A percentile compares a stretch with the other conserved stretches of the same genome.
Conservation (phyloP, 2,888 invertebrate genomes). For the Scaptodrosophila latifasciaeformis region DNA sequence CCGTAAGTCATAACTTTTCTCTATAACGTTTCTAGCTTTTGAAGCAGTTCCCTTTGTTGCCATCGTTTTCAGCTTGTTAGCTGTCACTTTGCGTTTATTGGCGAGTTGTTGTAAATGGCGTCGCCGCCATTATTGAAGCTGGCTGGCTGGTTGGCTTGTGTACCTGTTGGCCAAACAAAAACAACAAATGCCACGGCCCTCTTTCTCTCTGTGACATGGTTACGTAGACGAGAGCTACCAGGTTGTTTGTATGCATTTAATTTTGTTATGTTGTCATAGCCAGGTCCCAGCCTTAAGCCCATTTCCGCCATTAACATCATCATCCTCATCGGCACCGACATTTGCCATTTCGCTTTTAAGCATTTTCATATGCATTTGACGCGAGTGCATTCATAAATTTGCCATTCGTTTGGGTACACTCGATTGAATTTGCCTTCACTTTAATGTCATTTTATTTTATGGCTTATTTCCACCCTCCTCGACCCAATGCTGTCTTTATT, state of each 20-base stretch:
- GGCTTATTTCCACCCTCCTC: not conserved
- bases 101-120: conserved; percentile 46
- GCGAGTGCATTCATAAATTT: conserved; percentile 44
- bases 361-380: conserved; percentile 17
- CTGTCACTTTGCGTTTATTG: conserved; percentile 49
- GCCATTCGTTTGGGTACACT: conserved; percentile 16
- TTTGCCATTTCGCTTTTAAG: not conserved
- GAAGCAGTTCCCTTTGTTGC: conserved; percentile 20
- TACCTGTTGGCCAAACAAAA: not conserved
- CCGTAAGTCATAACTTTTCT: conserved; percentile 33
- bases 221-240: no score
- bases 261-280: conserved; percentile 17
- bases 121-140: conserved; percentile 39
- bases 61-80: conserved; percentile 35
- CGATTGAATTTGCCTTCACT: conserved; percentile 36
- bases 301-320: not conserved
- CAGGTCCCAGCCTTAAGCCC: no score
- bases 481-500: no score
- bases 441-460: not conserved
- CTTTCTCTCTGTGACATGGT: not conserved
- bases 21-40: conserved; percentile 24
- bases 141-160: not conserved
- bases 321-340: not conserved
- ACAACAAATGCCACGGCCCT: not conserved
- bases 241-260: conserved; percentile 36